A percentile compares a stretch with the other conserved stretches of the same genome.
Conservation (phyloP, 2,113 vertebrate species). For the Microcebus lehilahytsara region DNA sequence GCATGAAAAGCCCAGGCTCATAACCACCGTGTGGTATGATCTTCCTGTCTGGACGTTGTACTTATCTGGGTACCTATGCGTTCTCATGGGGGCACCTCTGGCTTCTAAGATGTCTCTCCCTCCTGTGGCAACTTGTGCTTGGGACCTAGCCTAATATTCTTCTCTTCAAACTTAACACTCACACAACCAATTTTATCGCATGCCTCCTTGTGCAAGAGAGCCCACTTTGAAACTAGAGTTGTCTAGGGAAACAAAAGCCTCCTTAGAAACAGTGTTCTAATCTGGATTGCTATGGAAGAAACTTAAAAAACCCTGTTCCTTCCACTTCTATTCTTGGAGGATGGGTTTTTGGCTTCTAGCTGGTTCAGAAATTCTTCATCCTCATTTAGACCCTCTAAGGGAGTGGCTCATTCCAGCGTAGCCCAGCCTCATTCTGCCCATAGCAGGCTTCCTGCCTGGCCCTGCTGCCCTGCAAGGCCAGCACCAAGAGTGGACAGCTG, state of each 20-base stretch:
- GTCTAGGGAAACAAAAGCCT: slow-evolving; percentile 6
- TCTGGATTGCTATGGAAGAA: not conserved
- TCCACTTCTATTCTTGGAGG: slow-evolving; percentile 59
- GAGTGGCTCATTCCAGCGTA: slow-evolving; percentile 70
- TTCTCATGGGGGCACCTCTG: not conserved
- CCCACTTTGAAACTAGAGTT: not conserved
- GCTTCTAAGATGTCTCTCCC: not conserved
- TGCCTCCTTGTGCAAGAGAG: not conserved
- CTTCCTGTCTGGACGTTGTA: not conserved
- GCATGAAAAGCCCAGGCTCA: not conserved
- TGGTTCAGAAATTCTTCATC: slow-evolving; percentile 59
- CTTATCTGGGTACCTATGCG: not conserved
- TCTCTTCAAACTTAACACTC: not conserved
- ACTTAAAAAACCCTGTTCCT: slow-evolving; percentile 12
- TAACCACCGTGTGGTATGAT: not conserved
- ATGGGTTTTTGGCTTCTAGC: slow-evolving; percentile 15
- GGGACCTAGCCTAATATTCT: not conserved
- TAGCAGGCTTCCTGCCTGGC: not conserved
- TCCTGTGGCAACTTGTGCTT: not conserved
- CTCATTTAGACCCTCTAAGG: slow-evolving; percentile 65
- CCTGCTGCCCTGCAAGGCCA: not conserved
- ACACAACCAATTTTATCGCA: not conserved
- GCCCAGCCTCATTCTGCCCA: slow-evolving; percentile 72
- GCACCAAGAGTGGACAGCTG: slow-evolving; percentile 60
- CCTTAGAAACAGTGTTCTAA: not conserved